Conservation (phyloP, 2,888 invertebrate species). For the Drosophila demipolita region DNA sequence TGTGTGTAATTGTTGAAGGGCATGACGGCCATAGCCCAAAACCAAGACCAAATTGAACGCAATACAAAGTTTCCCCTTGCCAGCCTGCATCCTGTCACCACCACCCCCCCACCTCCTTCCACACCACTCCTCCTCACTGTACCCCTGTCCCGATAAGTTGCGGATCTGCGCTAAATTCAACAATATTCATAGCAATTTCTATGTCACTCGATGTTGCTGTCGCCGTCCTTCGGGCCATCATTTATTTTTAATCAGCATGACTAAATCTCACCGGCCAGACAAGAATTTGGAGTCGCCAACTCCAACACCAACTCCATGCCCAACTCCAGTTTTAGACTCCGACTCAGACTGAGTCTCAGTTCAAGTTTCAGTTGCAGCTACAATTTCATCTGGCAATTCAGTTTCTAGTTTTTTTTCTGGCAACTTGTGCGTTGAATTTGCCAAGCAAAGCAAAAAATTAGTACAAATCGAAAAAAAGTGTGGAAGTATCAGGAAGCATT, state of each 20-base stretch:
- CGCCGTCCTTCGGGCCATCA: slow-evolving; percentile 62
- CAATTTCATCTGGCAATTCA: too few species aligned
- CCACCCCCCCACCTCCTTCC: not conserved
- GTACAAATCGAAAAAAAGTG: slow-evolving; percentile 7
- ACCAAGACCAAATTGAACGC: slow-evolving; percentile 32
- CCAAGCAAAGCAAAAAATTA: slow-evolving; percentile 31
- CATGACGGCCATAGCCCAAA: slow-evolving; percentile 48
- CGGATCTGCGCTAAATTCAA: slow-evolving; percentile 14
- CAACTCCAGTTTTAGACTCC: not conserved
- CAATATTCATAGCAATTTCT: slow-evolving; percentile 49
- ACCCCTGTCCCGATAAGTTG: not conserved
- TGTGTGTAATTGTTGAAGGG: slow-evolving; percentile 59
- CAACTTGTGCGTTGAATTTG: slow-evolving; percentile 55
- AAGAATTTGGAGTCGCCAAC: slow-evolving; percentile 23
- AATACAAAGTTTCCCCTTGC: slow-evolving; percentile 34
- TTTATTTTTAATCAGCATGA: slow-evolving; percentile 76
- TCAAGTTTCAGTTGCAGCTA: too few species aligned
- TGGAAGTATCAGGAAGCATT: not conserved
- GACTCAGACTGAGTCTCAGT: too few species aligned
- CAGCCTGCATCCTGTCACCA: not conserved
- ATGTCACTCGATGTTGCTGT: slow-evolving; percentile 50
- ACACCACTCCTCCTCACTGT: not conserved
- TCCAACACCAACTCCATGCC: not conserved
- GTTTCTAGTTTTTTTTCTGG: slow-evolving; percentile 8
- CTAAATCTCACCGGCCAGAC: slow-evolving; percentile 55